Evolutionary conservation across 2,113 vertebrate species (phyloP).

Genomic region (Pseudopipra pipra): DNA sequence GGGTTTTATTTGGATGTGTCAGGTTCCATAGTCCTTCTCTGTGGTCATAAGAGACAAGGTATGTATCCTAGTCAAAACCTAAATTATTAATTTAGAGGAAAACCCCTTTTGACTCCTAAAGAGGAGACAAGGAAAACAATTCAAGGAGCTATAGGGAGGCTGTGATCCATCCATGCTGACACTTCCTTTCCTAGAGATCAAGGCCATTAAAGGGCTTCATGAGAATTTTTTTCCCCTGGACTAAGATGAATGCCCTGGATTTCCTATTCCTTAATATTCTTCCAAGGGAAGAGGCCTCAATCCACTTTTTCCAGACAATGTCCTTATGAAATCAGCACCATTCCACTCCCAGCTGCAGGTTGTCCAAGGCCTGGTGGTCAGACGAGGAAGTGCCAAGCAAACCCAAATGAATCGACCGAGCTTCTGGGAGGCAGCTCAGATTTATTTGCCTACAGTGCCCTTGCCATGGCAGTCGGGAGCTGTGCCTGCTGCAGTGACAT

Average conservation of each 20-base stretch:
- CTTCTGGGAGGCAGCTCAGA: not conserved
- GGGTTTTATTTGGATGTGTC: not conserved
- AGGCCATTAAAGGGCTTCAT: not conserved
- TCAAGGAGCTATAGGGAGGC: not conserved
- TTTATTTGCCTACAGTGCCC: not conserved
- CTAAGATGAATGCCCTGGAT: not conserved
- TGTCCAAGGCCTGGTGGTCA: not conserved
- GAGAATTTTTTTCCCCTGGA: not conserved
- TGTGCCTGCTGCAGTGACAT: not conserved
- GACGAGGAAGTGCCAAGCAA: not conserved
- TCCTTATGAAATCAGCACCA: not conserved
- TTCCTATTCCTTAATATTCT: not conserved
- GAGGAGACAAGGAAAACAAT: not conserved
- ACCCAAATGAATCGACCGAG: not conserved
- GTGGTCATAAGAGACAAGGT: rapidly evolving
- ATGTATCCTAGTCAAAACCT: not conserved
- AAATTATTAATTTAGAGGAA: not conserved
- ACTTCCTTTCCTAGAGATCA: not conserved
- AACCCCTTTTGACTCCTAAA: not conserved
- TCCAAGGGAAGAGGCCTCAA: not conserved
- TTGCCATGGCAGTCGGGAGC: not conserved
- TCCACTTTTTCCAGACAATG: not conserved
- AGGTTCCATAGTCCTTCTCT: not conserved
- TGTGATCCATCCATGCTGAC: not conserved
- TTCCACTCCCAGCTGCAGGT: not conserved